Base-by-base conservation (phyloP, 1,140 invertebrate species). In the Teleogryllus occipitalis region DNA sequence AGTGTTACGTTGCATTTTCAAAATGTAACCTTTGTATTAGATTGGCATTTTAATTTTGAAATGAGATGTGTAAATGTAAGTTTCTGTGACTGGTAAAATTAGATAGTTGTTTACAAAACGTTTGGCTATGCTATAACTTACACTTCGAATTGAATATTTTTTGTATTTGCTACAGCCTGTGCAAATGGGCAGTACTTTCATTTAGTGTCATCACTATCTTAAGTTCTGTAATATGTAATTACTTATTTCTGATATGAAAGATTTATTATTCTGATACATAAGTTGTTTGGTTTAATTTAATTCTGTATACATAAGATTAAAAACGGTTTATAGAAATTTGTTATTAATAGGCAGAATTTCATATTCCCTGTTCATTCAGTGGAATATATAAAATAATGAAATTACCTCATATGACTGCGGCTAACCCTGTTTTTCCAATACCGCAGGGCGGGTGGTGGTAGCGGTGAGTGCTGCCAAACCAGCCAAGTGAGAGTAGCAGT, bases 381-480 rank as follows among this genome's bases (percentile, higher is more conserved):
- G 54, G 54, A 65, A 65, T 65, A 65, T 65, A 14, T 14, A 65
- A 65, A 14, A 14, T 65, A 14, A 65, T 65, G 10, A 10, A 10
- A 65, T 65, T 65, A 39, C 27, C 27, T 39, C 27, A 39, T 65
- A 14, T 14, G 18, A 65, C 54, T 65, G 48, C 48, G 47, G 76
- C 76, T 77, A 77, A 77, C 76, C 76, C 76, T 77, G 76, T 77
- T 77, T 77, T 77, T 77, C 76, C 76, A 77, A 77, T 77, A 77
- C 76, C 76, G 76, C 76, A 77, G 76, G 76, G 76, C 21, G 76
- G 76, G 39, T 48, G 76, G 76, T 77, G 48, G 76, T 77, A 48
- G 8, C 48, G 46, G 76, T 48, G 76, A 47, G 76, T 48, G 54
- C 54, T 65, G 54, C 54, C 54, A 65, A 65, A 65, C 54, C 54